These are phyloP conservation scores for Zaprionus gabonicus DNA, from an alignment of 1,140 invertebrate genomes.

Conservation along the genomic window DNA sequence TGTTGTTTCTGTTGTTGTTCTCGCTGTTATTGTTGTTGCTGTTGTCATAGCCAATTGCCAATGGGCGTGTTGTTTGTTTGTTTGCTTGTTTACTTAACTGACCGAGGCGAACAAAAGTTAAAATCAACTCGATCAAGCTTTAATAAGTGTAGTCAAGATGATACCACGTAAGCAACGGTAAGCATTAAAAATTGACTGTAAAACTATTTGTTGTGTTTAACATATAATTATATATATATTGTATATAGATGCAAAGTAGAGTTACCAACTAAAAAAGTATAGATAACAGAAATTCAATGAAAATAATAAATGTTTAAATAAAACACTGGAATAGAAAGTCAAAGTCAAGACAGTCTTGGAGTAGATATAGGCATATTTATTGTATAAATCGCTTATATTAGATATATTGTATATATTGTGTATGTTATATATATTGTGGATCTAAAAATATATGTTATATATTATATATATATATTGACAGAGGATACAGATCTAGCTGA, in stretches of 20 bases:
- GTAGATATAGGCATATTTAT: too few species aligned
- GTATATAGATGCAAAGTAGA: too few species aligned
- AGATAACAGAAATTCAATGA: too few species aligned
- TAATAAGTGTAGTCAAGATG: not conserved
- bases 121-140: not conserved
- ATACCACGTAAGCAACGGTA: not conserved
- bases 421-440: not conserved
- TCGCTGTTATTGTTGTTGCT: constrained; percentile 2
- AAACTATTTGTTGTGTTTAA: too few species aligned
- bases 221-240: too few species aligned
- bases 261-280: too few species aligned
- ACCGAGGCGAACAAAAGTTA: constrained; percentile 1
- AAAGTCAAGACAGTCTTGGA: too few species aligned
- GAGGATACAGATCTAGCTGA: not conserved
- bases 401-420: too few species aligned
- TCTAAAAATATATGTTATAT: not conserved
- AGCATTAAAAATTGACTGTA: not conserved
- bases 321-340: too few species aligned
- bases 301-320: too few species aligned
- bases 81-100: constrained; percentile 6
- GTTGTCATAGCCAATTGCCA: constrained; percentile 27
- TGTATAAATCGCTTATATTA: too few species aligned
- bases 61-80: constrained; percentile 28
- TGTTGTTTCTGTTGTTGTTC: constrained; percentile 11
- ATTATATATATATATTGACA: not conserved